Base-by-base conservation (phyloP, 30 jellyfish, hydroid and myxozoan species). In the Rhopilema esculentum region DNA sequence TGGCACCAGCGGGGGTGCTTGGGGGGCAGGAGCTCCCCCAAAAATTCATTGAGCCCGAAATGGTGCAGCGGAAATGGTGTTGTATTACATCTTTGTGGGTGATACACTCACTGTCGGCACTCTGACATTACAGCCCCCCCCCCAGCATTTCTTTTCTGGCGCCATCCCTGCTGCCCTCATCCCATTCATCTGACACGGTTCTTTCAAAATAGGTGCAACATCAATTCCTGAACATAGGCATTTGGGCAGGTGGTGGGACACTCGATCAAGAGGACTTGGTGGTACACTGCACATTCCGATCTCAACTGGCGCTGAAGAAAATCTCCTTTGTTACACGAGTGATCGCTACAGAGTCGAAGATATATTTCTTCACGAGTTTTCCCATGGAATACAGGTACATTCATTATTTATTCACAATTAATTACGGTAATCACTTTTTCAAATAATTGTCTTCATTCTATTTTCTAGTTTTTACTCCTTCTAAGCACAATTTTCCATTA, bases 261-360 rank as follows among this genome's bases (percentile, higher is more conserved):
- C 78, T 12, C 83, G 97, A 9, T 82, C 97, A 31, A 52, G 97
- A 52, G 97, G 97, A 28, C 89, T 88, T 21, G 97, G 97, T 8
- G 97, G 97, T 8, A 88, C 97, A 23, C 89, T 88, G 29, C 90
- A 73, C 69, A 88, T 88, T 57, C 97, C 97, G 18, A 62, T 88
- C 7, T 88, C 97, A 0, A 88, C 97, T 30, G 97, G 97, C 23
- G 97, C 91, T 1, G 97, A 88, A 31, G 97, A 88, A 40, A 88
- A 88, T 69, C 84, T 88, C 21, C 79, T 87, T 31, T 87, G 91
- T 32, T 70, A 79, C 49, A n/a, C 82, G 19, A 62, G 53, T 18
- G 90, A 87, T 70, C 86, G 92, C 0, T 88, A 88, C 86, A 66
- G 89, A 71, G 70, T 22, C 69, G 97, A 88, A 63, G 97, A 88